Base-by-base conservation (phyloP, 2,113 vertebrate genomes). In the Proteles cristata region DNA sequence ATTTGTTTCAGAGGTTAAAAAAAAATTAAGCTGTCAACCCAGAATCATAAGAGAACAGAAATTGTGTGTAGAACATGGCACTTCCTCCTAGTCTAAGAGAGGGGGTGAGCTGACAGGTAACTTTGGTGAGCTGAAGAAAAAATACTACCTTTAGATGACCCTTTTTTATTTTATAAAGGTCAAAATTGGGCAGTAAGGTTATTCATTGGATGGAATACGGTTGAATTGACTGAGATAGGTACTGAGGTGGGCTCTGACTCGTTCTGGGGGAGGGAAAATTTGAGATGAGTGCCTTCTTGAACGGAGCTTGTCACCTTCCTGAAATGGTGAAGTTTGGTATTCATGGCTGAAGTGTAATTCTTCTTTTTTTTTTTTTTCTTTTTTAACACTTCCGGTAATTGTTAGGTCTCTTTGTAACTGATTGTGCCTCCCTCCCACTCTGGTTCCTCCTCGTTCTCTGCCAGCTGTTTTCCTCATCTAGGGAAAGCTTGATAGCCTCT, bases 231-330 rank as follows among this genome's bases (percentile, higher is more conserved):
- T 50, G 84, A 26, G 35, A 88, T 84, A 92, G 33, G 50, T 45
- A 66, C 48, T 90, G 77, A 86, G 58, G 73, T 0, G 1, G 89
- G 73, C 71, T 98, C 95, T 97, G 96, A 94, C 95, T 97, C 97
- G 50, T 35, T 96, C 92, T 90, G 4, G 83, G 66, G 94, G 77
- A 96, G 97, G 80, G 61, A 98, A 97, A 96, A 91, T 88, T 80
- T 88, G 82, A 92, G 96, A 87, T 88, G 96, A 94, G 4, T 61
- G 23, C 95, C 97, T 97, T 94, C 68, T 80, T 93, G 90, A 90
- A 68, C 31, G 28, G 31, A 94, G n/a, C 23, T 91, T 94, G 93
- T 91, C 85, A 77, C 77, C 74, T 31, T 93, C 55, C 55, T 94
- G 83, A 93, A 94, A 82, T 65, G 43, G 89, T 73, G 53, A 69